Evolutionary conservation across 2,888 invertebrate genomes (phyloP).

Genomic region (Aporophyla lueneburgensis): DNA sequence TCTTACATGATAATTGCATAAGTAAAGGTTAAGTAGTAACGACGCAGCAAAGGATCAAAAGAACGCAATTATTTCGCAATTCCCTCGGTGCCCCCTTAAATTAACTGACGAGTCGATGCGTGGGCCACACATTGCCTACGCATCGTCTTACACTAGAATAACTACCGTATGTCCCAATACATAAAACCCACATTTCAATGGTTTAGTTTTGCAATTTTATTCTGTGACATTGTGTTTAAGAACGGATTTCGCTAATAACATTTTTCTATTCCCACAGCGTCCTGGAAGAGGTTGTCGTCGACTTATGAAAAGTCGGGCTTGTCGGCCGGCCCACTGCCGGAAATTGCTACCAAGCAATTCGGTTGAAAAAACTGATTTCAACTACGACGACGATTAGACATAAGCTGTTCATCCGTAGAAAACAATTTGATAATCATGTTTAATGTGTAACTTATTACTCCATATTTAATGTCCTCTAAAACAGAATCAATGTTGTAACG

Average conservation of each 20-base stretch:
- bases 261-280: slow-evolving; percentile 35
- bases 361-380: slow-evolving; percentile 49
- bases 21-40: too few relatives aligned
- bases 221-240: too few relatives aligned
- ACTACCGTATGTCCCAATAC: not conserved
- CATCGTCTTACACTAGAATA: slow-evolving; percentile 6
- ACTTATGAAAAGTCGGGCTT: slow-evolving; percentile 81
- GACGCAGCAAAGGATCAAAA: too few relatives aligned
- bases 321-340: slow-evolving; percentile 80
- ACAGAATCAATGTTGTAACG: slow-evolving; percentile 29
- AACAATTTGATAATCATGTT: slow-evolving; percentile 29
- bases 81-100: too few relatives aligned
- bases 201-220: not conserved
- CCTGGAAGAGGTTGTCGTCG: slow-evolving; percentile 78
- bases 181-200: slow-evolving; percentile 2
- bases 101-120: not conserved
- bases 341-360: slow-evolving; percentile 57
- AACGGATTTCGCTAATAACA: not conserved
- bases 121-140: not conserved
- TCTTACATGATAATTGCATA: too few relatives aligned
- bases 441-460: slow-evolving; percentile 28
- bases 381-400: slow-evolving; percentile 60
- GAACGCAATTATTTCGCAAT: too few relatives aligned
- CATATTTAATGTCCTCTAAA: slow-evolving; percentile 31
- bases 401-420: slow-evolving; percentile 40